These are phyloP conservation scores for Prionailurus viverrinus DNA, from an alignment of 2,113 vertebrate species.

Conservation along the genomic window DNA sequence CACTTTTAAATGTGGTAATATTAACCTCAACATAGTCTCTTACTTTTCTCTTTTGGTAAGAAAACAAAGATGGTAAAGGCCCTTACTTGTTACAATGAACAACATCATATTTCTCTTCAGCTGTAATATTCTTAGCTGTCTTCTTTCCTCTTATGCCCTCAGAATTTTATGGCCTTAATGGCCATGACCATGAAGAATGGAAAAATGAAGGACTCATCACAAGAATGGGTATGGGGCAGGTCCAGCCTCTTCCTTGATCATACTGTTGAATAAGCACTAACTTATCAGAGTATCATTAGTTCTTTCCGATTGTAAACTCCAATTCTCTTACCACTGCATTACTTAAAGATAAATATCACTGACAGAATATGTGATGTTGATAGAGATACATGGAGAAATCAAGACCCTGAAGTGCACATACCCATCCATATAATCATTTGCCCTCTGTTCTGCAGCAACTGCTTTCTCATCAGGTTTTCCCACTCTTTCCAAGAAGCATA, in stretches of 20 bases:
- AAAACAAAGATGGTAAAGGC: background rate
- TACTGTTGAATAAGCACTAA: background rate
- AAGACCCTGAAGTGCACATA: conserved; percentile 80
- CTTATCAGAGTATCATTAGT: background rate
- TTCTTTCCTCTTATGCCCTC: background rate
- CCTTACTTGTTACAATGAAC: background rate
- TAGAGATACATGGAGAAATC: background rate
- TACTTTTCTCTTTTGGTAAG: background rate
- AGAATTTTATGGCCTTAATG: background rate
- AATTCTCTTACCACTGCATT: background rate
- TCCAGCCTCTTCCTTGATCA: background rate
- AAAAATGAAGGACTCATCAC: conserved; percentile 22
- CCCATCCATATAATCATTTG: conserved; percentile 98
- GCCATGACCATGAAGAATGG: background rate
- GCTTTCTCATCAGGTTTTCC: conserved; percentile 99
- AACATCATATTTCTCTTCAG: background rate
- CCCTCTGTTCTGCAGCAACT: conserved; percentile 97
- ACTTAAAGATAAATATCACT: background rate
- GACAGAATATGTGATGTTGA: background rate
- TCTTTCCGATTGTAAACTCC: background rate
- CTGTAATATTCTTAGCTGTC: background rate
- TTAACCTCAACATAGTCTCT: background rate
- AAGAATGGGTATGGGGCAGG: background rate
- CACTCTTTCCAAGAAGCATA: conserved; percentile 97
- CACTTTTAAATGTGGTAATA: background rate